A percentile compares a stretch with the other conserved stretches of the same genome.
phyloP scores from a whole-genome alignment of 2,888 invertebrate species.

The Netelia virgata region DNA sequence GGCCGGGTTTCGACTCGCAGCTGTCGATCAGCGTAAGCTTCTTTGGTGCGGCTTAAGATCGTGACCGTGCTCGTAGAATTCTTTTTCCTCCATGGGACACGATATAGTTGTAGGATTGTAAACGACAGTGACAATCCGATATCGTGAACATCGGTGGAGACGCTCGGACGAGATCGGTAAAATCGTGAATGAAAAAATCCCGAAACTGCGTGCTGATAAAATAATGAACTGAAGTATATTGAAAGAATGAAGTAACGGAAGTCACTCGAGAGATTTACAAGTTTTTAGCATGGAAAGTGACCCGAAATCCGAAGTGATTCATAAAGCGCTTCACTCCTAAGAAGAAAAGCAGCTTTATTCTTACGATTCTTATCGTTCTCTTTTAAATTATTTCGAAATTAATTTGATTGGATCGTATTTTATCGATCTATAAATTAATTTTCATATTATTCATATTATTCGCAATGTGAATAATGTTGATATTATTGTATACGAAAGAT shows the following conservation, averaged over 20 bases:
- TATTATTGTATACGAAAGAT: too few species aligned
- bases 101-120: constrained; percentile 20
- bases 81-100: constrained; percentile 31
- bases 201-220: constrained; percentile 16
- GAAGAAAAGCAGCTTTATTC: too few species aligned
- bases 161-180: constrained; percentile 48
- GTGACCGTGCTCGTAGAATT: constrained; percentile 53
- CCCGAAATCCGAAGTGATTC: too few species aligned
- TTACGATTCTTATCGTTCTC: too few species aligned
- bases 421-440: too few species aligned
- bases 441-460: too few species aligned
- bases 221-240: constrained; percentile 15
- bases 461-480: too few species aligned
- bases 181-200: neutral
- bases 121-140: constrained; percentile 26
- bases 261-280: neutral
- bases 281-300: too few species aligned
- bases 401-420: too few species aligned
- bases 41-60: constrained; percentile 70
- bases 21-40: constrained; percentile 78
- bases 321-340: too few species aligned
- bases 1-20: constrained; percentile 41
- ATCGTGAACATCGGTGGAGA: constrained; percentile 34
- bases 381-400: too few species aligned
- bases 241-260: neutral